Conservation (phyloP, 2,113 vertebrate genomes). For the Geococcyx californianus region DNA sequence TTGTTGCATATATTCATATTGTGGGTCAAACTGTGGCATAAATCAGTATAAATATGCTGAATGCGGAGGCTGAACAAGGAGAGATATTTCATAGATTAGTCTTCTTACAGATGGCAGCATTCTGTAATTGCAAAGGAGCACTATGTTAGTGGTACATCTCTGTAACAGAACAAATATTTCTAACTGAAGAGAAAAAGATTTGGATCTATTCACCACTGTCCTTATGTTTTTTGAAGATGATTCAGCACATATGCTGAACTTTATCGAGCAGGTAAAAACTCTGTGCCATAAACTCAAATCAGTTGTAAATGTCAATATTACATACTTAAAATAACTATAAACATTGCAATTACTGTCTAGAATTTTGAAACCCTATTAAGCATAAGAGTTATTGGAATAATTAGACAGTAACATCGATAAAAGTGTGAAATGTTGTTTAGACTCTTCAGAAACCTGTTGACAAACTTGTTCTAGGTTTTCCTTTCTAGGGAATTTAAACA, state of each 20-base stretch:
- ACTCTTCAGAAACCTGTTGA: constrained; percentile 31
- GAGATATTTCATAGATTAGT: neutral
- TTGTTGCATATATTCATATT: too few species aligned
- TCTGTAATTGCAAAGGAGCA: neutral
- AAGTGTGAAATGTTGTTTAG: constrained; percentile 38
- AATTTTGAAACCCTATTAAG: neutral
- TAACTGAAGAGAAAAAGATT: too few species aligned
- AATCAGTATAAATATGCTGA: neutral
- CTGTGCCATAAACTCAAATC: neutral
- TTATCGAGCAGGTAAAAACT: neutral
- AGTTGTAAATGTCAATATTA: neutral
- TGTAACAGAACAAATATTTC: neutral
- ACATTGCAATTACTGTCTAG: neutral
- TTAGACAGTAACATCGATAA: constrained; percentile 12
- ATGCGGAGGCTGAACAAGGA: neutral
- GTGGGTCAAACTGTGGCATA: neutral
- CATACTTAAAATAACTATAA: neutral
- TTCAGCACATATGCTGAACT: neutral
- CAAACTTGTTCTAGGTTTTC: neutral
- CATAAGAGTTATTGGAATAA: neutral
- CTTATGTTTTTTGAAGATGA: neutral
- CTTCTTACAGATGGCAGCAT: neutral
- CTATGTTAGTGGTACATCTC: neutral
- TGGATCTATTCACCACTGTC: neutral
- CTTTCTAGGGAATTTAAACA: neutral